Evolutionary conservation across 1,140 invertebrate genomes (phyloP).

Genomic region (Lepeophtheirus salmonis): DNA sequence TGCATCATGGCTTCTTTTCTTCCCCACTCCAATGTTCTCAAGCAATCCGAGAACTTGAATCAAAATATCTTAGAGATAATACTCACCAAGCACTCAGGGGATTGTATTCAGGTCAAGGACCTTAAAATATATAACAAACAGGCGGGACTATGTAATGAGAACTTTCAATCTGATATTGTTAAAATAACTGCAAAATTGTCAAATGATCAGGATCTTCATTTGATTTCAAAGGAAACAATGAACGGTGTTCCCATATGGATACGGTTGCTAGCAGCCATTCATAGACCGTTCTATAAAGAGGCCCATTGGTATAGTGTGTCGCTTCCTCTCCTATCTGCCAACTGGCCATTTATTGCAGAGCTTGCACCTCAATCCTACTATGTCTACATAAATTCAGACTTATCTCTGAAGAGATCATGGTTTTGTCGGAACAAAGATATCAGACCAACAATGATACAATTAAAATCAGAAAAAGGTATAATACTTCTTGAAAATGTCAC

Average conservation of each 20-base stretch:
- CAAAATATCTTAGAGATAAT: background rate
- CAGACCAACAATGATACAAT: background rate
- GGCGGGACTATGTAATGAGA: background rate
- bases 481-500: background rate
- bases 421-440: background rate
- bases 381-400: background rate
- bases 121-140: background rate
- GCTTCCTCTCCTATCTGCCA: background rate
- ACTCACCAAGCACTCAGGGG: background rate
- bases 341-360: background rate
- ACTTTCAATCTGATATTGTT: background rate
- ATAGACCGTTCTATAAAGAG: background rate
- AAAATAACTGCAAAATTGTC: background rate
- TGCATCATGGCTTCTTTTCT: too few relatives aligned
- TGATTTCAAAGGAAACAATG: background rate
- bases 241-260: background rate
- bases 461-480: background rate
- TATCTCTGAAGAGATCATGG: background rate
- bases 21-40: too few relatives aligned
- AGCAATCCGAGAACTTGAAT: background rate
- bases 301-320: background rate
- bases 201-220: background rate
- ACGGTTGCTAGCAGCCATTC: background rate
- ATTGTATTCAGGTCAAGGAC: background rate
- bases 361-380: background rate